Conservation (phyloP, 1,140 invertebrate genomes). For the Bombus polaris region DNA sequence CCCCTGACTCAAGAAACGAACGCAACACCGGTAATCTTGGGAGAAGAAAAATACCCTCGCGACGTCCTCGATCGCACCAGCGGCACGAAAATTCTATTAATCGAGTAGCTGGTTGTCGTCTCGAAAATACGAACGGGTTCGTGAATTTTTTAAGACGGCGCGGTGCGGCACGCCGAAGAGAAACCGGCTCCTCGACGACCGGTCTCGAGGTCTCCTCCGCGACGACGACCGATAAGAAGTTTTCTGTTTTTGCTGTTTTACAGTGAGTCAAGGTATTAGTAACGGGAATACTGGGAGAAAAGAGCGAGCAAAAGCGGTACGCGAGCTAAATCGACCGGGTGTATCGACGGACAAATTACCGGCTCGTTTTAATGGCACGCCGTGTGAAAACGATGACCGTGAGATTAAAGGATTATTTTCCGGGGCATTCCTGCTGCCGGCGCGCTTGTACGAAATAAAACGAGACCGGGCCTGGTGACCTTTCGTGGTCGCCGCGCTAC, state of each 20-base stretch:
- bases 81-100: conserved; percentile 44
- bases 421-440: conserved; percentile 13
- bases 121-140: conserved; percentile 59
- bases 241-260: conserved; percentile 48
- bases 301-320: background rate
- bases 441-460: conserved; percentile 38
- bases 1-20: conserved; percentile 45
- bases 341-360: conserved; percentile 73
- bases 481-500: conserved; percentile 6
- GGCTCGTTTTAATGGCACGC: conserved; percentile 65
- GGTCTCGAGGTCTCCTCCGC: conserved; percentile 18
- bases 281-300: conserved; percentile 52
- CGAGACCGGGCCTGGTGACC: conserved; percentile 40
- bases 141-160: conserved; percentile 44
- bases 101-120: conserved; percentile 1
- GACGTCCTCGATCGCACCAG: background rate
- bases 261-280: conserved; percentile 43
- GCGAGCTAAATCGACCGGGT: conserved; percentile 51
- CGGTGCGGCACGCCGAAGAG: background rate
- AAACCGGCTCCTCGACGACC: conserved; percentile 57
- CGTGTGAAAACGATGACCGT: conserved; percentile 74
- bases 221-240: conserved; percentile 47
- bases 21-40: conserved; percentile 58
- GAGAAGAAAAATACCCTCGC: conserved; percentile 35
- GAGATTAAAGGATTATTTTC: conserved; percentile 66